These are phyloP conservation scores for Drosophila putrida DNA, from an alignment of 2,888 invertebrate genomes.

Conservation along the genomic window DNA sequence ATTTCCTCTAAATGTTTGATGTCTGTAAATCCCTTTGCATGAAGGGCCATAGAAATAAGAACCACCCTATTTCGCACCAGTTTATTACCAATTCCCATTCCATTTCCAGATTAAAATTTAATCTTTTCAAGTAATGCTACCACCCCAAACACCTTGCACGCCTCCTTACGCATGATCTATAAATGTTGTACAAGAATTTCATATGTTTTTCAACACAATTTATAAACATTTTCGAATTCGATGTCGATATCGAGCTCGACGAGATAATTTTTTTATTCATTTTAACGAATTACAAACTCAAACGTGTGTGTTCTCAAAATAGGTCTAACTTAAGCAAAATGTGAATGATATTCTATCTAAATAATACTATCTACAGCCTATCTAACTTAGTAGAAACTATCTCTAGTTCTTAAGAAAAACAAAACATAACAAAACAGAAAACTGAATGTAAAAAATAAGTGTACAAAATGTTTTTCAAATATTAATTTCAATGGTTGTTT, in stretches of 20 bases:
- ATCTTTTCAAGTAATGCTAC: not conserved
- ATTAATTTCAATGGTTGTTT: constrained; percentile 46
- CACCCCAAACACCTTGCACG: constrained; percentile 33
- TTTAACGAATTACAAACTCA: constrained; percentile 22
- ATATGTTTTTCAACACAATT: constrained; percentile 25
- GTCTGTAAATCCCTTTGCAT: constrained; percentile 40
- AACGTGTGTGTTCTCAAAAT: constrained; percentile 76
- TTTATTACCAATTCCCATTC: constrained; percentile 16
- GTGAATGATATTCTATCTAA: constrained; percentile 57
- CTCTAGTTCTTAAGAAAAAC: constrained; percentile 58
- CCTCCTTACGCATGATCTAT: constrained; percentile 44
- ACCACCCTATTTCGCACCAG: constrained; percentile 14
- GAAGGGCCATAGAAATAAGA: constrained; percentile 22
- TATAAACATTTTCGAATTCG: constrained; percentile 18
- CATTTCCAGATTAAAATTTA: constrained; percentile 13
- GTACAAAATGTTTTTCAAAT: constrained; percentile 63
- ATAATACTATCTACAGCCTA: constrained; percentile 45
- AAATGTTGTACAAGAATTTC: constrained; percentile 29
- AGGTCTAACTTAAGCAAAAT: constrained; percentile 48
- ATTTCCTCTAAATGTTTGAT: not conserved
- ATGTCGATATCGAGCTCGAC: constrained; percentile 23
- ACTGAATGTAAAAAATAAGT: constrained; percentile 58
- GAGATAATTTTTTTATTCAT: constrained; percentile 10
- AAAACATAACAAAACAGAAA: constrained; percentile 26
- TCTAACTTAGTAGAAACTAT: constrained; percentile 60